phyloP scores from a whole-genome alignment of 2,888 invertebrate genomes.

The Ischnura elegans region DNA sequence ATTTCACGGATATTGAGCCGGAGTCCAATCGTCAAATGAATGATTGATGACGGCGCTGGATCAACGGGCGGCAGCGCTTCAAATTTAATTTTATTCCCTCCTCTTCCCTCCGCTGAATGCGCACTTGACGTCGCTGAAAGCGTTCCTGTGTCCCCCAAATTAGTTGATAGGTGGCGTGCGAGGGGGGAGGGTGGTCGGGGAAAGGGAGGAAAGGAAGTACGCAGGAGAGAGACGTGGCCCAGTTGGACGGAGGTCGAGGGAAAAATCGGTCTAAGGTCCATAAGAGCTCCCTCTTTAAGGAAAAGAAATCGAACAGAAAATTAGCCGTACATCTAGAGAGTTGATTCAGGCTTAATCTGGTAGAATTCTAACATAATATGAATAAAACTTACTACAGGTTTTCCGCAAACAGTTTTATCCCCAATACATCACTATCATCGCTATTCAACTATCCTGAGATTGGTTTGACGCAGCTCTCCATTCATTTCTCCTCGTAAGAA shows the following conservation, averaged over 20 bases:
- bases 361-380: no score
- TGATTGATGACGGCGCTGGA: slow-evolving; percentile 59
- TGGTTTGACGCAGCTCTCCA: no score
- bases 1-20: slow-evolving; percentile 54
- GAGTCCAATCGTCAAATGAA: slow-evolving; percentile 50
- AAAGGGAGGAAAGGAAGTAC: background rate
- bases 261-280: background rate
- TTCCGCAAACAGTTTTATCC: no score
- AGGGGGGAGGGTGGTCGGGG: background rate
- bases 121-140: slow-evolving; percentile 43
- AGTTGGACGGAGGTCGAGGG: background rate
- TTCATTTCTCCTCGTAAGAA: no score
- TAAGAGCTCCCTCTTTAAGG: background rate
- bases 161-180: background rate
- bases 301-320: background rate
- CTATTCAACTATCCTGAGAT: no score
- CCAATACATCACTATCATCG: no score
- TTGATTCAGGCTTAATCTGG: no score
- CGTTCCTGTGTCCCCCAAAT: slow-evolving; percentile 53
- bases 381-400: no score
- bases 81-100: slow-evolving; percentile 52
- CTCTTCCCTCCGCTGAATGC: background rate
- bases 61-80: slow-evolving; percentile 42
- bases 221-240: background rate
- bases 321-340: no score